A percentile compares a stretch with the other conserved stretches of the same genome.
Conservation (phyloP, 2,113 vertebrate genomes). For the Onychostruthus taczanowskii region DNA sequence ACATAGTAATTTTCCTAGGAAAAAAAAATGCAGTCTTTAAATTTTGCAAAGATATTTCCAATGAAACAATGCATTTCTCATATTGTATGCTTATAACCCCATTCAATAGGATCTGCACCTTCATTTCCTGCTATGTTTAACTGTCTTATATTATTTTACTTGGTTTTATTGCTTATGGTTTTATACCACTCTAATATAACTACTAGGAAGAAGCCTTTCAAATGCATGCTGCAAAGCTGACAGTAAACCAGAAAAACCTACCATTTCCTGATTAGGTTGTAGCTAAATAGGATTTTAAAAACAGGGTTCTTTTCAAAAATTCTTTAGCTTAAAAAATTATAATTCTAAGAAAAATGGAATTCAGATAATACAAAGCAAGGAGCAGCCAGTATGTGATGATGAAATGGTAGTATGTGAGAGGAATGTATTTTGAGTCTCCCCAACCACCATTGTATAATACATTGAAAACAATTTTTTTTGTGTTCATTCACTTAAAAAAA, state of each 20-base stretch:
- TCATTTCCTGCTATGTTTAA: neutral
- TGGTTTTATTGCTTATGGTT: neutral
- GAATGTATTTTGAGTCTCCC: neutral
- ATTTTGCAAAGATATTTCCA: constrained; percentile 12
- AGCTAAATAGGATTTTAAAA: neutral
- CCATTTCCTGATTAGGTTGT: neutral
- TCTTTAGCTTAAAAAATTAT: neutral
- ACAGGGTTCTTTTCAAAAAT: neutral
- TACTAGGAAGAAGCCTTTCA: neutral
- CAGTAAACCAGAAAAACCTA: neutral
- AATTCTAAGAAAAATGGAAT: neutral
- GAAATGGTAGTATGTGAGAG: neutral
- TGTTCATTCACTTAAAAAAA: neutral
- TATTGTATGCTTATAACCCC: neutral
- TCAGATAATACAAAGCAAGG: neutral
- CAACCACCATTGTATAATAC: neutral
- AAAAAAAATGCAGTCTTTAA: constrained; percentile 21
- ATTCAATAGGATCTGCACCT: neutral
- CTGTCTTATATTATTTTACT: neutral
- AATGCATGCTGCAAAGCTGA: neutral
- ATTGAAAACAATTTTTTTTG: neutral
- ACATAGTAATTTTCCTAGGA: constrained; percentile 16
- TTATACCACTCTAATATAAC: neutral
- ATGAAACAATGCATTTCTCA: constrained; percentile 5
- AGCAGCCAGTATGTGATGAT: neutral